phyloP scores from a whole-genome alignment of 1,140 invertebrate genomes.

The Dendroctonus valens region DNA sequence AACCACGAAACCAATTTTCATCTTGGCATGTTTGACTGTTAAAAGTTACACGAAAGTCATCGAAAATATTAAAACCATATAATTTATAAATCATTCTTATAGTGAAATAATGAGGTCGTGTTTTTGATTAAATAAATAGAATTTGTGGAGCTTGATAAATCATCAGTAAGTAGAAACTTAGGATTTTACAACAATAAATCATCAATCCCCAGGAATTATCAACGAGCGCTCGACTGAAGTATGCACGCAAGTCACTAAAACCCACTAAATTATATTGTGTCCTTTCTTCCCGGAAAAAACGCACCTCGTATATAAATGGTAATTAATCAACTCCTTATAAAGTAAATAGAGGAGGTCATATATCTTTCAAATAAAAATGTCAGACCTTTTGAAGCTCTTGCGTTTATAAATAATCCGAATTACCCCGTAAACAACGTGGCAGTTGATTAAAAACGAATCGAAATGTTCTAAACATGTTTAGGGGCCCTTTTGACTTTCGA shows the following conservation, averaged over 20 bases:
- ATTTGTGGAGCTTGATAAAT: too few relatives aligned
- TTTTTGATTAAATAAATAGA: too few relatives aligned
- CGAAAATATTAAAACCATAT: too few relatives aligned
- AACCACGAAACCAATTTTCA: too few relatives aligned
- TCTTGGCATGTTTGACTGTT: too few relatives aligned
- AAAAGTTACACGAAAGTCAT: too few relatives aligned
- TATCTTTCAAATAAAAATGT: conserved; percentile 34
- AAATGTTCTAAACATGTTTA: conserved; percentile 19
- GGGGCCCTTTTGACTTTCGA: neutral
- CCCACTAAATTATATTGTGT: conserved; percentile 13
- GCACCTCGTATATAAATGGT: conserved; percentile 22
- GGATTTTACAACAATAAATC: neutral
- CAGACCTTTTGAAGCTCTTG: conserved; percentile 26
- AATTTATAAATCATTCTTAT: too few relatives aligned
- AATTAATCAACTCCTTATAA: conserved; percentile 32
- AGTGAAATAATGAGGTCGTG: too few relatives aligned
- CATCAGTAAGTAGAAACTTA: too few relatives aligned
- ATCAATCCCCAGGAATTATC: conserved; percentile 1
- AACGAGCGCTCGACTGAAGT: neutral
- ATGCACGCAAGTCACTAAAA: conserved; percentile 9
- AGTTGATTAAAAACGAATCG: conserved; percentile 27
- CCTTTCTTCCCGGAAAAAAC: conserved; percentile 7
- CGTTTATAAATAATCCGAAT: conserved; percentile 28
- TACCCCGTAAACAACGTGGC: conserved; percentile 7
- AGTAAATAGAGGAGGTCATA: conserved; percentile 29